These are phyloP conservation scores for Pungitius pungitius DNA, from an alignment of 2,113 vertebrate species.

Conservation along the genomic window DNA sequence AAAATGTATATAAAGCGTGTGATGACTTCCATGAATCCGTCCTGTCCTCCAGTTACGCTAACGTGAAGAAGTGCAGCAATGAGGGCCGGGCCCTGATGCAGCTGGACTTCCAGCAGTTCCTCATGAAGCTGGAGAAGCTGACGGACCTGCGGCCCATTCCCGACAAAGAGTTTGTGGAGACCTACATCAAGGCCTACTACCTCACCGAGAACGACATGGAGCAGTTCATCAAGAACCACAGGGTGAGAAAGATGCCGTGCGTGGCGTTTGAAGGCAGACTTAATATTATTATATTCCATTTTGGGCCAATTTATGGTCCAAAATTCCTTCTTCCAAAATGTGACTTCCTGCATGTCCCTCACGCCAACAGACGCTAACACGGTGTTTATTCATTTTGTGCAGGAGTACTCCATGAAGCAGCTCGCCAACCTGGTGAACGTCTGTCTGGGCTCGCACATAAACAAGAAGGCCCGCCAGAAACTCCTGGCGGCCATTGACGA, in stretches of 20 bases:
- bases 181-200: conserved; percentile 98
- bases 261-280: neutral
- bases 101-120: conserved; percentile 98
- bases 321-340: neutral
- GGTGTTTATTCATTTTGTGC: conserved; percentile 25
- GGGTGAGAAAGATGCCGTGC: conserved; percentile 82
- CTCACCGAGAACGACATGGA: conserved; percentile 99
- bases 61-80: conserved; percentile 98
- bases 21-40: neutral
- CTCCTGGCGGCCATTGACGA: conserved; percentile 96
- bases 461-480: conserved; percentile 97
- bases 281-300: neutral
- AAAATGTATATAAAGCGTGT: neutral
- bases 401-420: conserved; percentile 99
- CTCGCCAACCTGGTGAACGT: conserved; percentile 96
- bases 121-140: conserved; percentile 98
- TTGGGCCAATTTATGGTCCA: too few species aligned
- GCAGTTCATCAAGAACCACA: conserved; percentile 96
- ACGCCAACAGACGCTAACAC: neutral
- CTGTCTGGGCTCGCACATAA: conserved; percentile 97
- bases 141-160: conserved; percentile 97
- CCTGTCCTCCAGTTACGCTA: conserved; percentile 86
- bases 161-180: conserved; percentile 98
- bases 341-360: neutral
- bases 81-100: conserved; percentile 99